Evolutionary conservation across 2,888 invertebrate genomes (phyloP), one percentile per base, ranked within the genome.

Genomic region (Lepidochitona cinerea): DNA sequence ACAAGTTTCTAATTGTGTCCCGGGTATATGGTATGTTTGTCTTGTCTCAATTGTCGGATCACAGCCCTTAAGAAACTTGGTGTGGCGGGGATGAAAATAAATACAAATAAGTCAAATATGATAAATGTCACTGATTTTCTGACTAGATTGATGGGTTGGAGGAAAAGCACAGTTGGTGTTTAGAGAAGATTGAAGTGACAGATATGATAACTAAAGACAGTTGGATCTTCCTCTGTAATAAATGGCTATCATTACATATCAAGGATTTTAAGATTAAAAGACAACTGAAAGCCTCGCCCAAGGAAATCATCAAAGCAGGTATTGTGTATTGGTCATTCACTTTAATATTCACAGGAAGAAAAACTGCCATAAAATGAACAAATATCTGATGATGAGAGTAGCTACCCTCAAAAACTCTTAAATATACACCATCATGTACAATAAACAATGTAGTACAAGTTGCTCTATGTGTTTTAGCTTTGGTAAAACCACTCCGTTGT

Each of bases 91-190:
- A n/a, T n/a, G n/a, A n/a, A n/a, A n/a, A n/a, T n/a, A n/a, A n/a
- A n/a, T n/a, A n/a, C n/a, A n/a, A n/a, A n/a, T n/a, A n/a, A n/a
- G n/a, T n/a, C n/a, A n/a, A n/a, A n/a, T n/a, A n/a, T n/a, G n/a
- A n/a, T n/a, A n/a, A n/a, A n/a, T n/a, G n/a, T n/a, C n/a, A n/a
- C n/a, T n/a, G n/a, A n/a, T n/a, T n/a, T n/a, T n/a, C n/a, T n/a
- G n/a, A n/a, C n/a, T 78, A 89, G 88, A 85, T 86, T 78, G 87
- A 87, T 79, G 87, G 87, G 5, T 52, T 79, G 59, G 78, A 84
- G 76, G 84, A 81, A 71, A 78, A 75, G 33, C 84, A 87, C 41
- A 79, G 82, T 36, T 88, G 88, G 88, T 87, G 83, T 76, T 73
- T 88, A 71, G 87, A 89, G 49, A 80, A 82, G 37, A 75, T 86